phyloP scores from a whole-genome alignment of 2,797 vertebrate species.

The Buceros bicornis region DNA sequence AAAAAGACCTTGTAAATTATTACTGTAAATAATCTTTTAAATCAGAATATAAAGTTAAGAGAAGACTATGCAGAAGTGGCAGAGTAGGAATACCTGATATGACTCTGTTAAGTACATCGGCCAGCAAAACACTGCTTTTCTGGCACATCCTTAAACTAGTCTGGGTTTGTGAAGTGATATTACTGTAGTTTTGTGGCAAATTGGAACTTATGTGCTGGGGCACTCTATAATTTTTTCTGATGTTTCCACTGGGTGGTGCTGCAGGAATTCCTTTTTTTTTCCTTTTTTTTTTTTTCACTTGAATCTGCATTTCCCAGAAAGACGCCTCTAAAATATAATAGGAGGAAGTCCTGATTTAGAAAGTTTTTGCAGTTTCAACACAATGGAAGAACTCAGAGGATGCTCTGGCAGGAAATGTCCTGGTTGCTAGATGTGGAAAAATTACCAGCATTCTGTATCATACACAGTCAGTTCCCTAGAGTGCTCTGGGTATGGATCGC shows the following conservation, averaged over 20 bases:
- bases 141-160: not conserved
- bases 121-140: not conserved
- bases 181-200: conserved; percentile 15
- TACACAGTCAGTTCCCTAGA: not conserved
- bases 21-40: conserved; percentile 1
- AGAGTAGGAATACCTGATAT: not conserved
- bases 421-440: conserved; percentile 84
- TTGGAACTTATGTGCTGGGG: not conserved
- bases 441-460: conserved; percentile 56
- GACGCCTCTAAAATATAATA: conserved; percentile 92
- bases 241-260: conserved; percentile 88
- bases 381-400: conserved; percentile 85
- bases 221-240: conserved; percentile 39
- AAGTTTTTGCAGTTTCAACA: conserved; percentile 90
- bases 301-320: conserved; percentile 89
- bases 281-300: conserved; percentile 84
- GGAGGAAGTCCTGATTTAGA: conserved; percentile 98
- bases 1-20: not conserved
- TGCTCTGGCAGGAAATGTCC: conserved; percentile 86
- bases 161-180: not conserved
- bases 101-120: not conserved
- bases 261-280: conserved; percentile 92
- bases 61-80: not conserved
- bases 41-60: not conserved
- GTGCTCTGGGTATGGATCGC: not conserved